Evolutionary conservation across 1,140 invertebrate species (phyloP), one percentile per base, ranked within the genome.

Genomic region (Panagrolaimus sp.): DNA sequence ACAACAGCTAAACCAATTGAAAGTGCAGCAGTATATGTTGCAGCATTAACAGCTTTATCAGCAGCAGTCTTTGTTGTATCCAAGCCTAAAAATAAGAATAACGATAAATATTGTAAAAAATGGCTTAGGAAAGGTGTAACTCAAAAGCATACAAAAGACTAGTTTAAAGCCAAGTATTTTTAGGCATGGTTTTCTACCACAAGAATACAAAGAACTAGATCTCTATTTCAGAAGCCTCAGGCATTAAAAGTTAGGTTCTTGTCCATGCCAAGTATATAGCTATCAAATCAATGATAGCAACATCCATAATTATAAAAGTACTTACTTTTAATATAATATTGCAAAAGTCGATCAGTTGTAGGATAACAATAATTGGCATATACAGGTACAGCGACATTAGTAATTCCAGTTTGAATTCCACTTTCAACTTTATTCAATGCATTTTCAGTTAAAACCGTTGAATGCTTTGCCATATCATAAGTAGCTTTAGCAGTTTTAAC

Each of bases 1-100:
- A 66, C 71, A 44, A 73, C 14, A 32, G 32, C 65, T n/a, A 72
- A 38, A 3, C 71, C 71, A 38, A 73, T 21, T 1, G 70, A 64
- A n/a, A 73, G 43, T 10, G 58, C 48, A 9, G 62, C 71, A 2
- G 5, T 14, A 58, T 58, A 28, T 12, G 2, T 28, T 4, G 52
- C 52, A 12, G 17, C 52, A 21, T 21, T 26, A 12, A 26, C 28
- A 28, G 52, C 28, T 28, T 26, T 58, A 24, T 58, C 52, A 14
- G 28, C 52, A 28, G 52, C 52, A 28, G 8, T 21, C 4, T 28
- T 12, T 12, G 52, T 58, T 21, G 14, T 14, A 21, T 58, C 52
- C 21, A 58, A 21, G 8, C 52, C 52, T 58, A 14, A 38, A 58
- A 58, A 9, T 7, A 24, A 7, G 7, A 1, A 52, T 52, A 52